These are phyloP conservation scores for Hyperopisus bebe DNA, from an alignment of 2,113 vertebrate species.

Conservation along the genomic window DNA sequence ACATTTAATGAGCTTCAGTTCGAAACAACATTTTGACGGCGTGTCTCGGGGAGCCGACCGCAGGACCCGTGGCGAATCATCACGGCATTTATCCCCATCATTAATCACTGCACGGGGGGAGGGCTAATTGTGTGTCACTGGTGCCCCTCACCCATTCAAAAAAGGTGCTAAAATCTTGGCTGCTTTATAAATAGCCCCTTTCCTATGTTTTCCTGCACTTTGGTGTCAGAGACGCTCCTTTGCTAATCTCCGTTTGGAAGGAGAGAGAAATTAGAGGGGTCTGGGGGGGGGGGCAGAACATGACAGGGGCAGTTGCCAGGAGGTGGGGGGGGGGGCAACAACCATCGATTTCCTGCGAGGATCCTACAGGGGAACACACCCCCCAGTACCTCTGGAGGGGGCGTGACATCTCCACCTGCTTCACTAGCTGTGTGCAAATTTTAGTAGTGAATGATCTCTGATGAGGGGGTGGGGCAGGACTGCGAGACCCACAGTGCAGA, in stretches of 20 bases:
- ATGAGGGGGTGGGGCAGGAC: background rate
- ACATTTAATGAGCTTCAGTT: conserved; percentile 28
- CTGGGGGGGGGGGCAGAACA: background rate
- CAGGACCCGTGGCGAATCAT: conserved; percentile 11
- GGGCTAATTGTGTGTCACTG: conserved; percentile 10
- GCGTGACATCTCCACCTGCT: background rate
- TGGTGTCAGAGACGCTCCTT: background rate
- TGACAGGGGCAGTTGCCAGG: background rate
- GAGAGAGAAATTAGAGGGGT: background rate
- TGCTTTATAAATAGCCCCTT: background rate
- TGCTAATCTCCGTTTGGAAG: background rate
- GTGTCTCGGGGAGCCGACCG: background rate
- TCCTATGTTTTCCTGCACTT: background rate
- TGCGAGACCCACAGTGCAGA: background rate
- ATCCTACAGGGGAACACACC: background rate
- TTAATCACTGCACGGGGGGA: conserved; percentile 5
- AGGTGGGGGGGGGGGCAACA: background rate
- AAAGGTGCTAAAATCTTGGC: background rate
- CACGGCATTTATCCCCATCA: background rate
- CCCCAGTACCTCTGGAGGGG: background rate
- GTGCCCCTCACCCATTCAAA: background rate
- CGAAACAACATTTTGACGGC: conserved; percentile 27
- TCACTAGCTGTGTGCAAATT: background rate
- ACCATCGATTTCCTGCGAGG: background rate
- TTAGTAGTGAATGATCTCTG: background rate